Base-by-base conservation (phyloP, 1,140 invertebrate genomes). In the Solen grandis region DNA sequence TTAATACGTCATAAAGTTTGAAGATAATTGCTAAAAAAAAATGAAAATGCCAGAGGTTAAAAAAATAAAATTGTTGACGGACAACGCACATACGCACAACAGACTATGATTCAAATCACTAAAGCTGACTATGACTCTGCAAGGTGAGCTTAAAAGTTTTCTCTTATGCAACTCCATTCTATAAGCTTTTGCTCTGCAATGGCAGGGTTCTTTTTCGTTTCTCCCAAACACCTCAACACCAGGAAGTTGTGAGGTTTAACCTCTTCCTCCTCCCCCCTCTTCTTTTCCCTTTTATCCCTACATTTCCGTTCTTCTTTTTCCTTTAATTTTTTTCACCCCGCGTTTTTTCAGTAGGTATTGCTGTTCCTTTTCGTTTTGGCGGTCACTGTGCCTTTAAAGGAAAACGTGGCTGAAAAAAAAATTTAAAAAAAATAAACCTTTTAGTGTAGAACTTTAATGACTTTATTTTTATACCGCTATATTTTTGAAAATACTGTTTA, bases 141-240 rank as follows among this genome's bases (percentile, higher is more conserved):
- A n/a, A n/a, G n/a, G n/a, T n/a, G 16, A 57, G n/a, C 22, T 22
- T 33, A 22, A 13, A n/a, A 14, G 27, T 29, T 0, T 55, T 1
- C n/a, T 27, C 33, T 2, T 16, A 25, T 27, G 13, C n/a, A 2
- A 66, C 70, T 83, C 89, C 89, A 90, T 29, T 87, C 86, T 29
- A 74, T 57, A 10, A 88, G 76, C 60, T 86, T 88, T 14, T 79
- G 83, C 52, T 90, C 88, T 29, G 82, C 82, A 50, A 83, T 74
- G 38, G 88, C 88, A 10, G 85, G 76, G 14, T 84, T 84, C 41
- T 88, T 70, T 60, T 89, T 90, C n/a, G 88, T 72, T 62, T 90
- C 88, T 46, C 74, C 70, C 41, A 90, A 63, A 38, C 88, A 76
- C 36, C 86, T 81, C 10, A 81, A 82, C 50, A 87, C 87, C n/a